These are phyloP conservation scores for Cordilura impudica DNA, from an alignment of 2,888 invertebrate genomes.

Conservation along the genomic window DNA sequence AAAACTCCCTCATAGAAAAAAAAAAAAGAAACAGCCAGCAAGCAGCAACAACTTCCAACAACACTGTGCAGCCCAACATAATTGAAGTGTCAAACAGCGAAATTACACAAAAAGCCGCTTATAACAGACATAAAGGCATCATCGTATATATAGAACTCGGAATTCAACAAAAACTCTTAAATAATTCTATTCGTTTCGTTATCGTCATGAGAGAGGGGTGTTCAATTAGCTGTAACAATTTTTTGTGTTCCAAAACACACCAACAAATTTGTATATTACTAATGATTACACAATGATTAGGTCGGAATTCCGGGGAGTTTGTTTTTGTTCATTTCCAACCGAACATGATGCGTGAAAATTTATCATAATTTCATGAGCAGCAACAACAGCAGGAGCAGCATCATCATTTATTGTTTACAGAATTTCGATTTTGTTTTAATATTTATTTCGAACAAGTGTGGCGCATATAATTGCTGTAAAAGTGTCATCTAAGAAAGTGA, in stretches of 20 bases:
- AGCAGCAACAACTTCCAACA: conserved; percentile 34
- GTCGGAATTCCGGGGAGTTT: conserved; percentile 64
- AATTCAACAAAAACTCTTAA: neutral
- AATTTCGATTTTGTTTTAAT: conserved; percentile 18
- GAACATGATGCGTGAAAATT: conserved; percentile 59
- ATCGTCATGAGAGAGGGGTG: conserved; percentile 75
- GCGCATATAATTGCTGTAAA: conserved; percentile 56
- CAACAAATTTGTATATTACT: conserved; percentile 70
- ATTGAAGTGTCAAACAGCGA: conserved; percentile 62
- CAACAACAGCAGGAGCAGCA: conserved; percentile 14
- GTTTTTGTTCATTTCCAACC: neutral
- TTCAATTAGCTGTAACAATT: conserved; percentile 77
- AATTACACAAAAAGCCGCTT: conserved; percentile 62
- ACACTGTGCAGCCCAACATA: conserved; percentile 57
- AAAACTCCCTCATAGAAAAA: conserved; percentile 24
- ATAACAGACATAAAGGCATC: conserved; percentile 56
- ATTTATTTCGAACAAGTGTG: conserved; percentile 58
- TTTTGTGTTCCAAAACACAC: conserved; percentile 12
- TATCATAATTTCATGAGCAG: conserved; percentile 47
- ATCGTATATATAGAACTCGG: conserved; percentile 1
- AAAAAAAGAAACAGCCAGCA: conserved; percentile 1
- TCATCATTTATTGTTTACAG: conserved; percentile 12
- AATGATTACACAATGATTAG: conserved; percentile 77
- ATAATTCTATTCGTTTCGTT: conserved; percentile 51
- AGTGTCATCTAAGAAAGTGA: conserved; percentile 30